These are phyloP conservation scores for Myiotriccus ornatus DNA, from an alignment of 2,797 vertebrate genomes.

Conservation along the genomic window DNA sequence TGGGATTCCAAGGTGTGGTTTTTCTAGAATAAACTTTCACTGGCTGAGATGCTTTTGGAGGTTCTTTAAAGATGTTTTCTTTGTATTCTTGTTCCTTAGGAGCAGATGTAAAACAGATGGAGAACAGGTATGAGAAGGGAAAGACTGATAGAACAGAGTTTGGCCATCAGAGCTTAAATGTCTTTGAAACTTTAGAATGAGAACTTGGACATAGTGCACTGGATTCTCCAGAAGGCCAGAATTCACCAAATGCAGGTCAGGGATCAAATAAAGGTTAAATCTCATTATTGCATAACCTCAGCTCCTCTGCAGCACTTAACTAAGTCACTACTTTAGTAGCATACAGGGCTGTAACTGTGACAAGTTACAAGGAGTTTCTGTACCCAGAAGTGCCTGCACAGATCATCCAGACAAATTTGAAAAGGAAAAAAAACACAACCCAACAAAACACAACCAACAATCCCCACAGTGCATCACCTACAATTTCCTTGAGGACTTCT, in stretches of 20 bases:
- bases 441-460: neutral
- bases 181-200: neutral
- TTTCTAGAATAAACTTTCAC: slow-evolving; percentile 76
- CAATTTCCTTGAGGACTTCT: slow-evolving; percentile 75
- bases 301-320: neutral
- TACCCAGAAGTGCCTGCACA: neutral
- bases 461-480: neutral
- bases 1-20: slow-evolving; percentile 57
- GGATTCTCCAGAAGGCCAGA: neutral
- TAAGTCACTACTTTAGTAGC: neutral
- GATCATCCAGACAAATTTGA: neutral
- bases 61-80: slow-evolving; percentile 80
- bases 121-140: slow-evolving; percentile 54
- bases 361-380: neutral
- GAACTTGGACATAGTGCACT: neutral
- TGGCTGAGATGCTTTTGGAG: slow-evolving; percentile 66
- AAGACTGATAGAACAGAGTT: neutral
- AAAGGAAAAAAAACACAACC: neutral
- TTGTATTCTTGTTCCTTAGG: slow-evolving; percentile 84
- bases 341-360: neutral
- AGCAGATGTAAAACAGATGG: slow-evolving; percentile 57
- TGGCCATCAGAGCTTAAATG: neutral
- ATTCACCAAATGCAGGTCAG: neutral
- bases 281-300: neutral
- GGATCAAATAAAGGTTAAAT: slow-evolving; percentile 12